Evolutionary conservation across 2,113 vertebrate genomes (phyloP).

Genomic region (Antigone vipio): DNA sequence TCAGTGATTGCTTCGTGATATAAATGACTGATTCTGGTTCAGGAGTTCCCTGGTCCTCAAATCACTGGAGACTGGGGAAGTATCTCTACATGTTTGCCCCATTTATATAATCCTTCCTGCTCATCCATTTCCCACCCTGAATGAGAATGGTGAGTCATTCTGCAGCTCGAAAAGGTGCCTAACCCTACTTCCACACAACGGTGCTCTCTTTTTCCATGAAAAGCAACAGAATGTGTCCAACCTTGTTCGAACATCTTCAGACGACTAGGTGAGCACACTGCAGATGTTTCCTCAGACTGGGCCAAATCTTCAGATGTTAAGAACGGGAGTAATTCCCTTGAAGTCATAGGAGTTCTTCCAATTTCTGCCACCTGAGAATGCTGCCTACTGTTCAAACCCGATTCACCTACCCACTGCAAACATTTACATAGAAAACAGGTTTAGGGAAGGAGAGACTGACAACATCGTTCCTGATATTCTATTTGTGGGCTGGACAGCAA

Average conservation of each 20-base stretch:
- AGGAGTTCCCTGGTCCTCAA: background rate
- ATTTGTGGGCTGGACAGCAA: conserved; percentile 24
- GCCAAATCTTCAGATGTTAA: background rate
- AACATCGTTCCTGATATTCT: background rate
- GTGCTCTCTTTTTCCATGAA: background rate
- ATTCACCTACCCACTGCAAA: background rate
- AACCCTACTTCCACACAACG: background rate
- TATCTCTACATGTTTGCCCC: too few species aligned
- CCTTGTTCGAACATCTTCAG: background rate
- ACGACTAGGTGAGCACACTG: background rate
- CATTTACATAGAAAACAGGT: conserved; percentile 37
- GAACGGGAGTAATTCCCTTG: background rate
- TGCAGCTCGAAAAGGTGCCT: background rate
- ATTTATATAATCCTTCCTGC: background rate
- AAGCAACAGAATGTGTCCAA: background rate
- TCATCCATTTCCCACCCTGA: background rate
- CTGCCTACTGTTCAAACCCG: background rate
- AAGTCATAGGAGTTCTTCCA: conserved; percentile 33
- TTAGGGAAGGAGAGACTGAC: conserved; percentile 34
- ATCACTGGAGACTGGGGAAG: background rate
- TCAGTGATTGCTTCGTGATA: background rate
- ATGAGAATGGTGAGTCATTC: background rate
- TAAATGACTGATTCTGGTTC: background rate
- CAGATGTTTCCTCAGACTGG: background rate
- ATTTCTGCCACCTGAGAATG: conserved; percentile 44